These are phyloP conservation scores for Caenorhabditis zanzibari DNA, from an alignment of 2,888 invertebrate species.

Conservation along the genomic window DNA sequence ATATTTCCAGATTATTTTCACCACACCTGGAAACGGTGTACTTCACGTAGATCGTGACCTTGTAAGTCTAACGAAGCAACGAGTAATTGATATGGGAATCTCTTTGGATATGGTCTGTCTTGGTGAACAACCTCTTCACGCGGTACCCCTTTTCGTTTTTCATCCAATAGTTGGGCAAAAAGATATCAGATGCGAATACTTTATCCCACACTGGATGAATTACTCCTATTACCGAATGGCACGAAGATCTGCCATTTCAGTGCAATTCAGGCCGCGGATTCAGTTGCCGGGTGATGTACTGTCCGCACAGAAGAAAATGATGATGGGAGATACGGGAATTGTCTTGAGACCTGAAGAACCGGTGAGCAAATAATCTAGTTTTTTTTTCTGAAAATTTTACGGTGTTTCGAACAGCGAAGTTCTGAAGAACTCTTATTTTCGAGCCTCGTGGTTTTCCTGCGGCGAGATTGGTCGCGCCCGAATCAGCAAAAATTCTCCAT, in stretches of 20 bases:
- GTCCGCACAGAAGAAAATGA: constrained; percentile 63
- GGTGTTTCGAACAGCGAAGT: too few relatives aligned
- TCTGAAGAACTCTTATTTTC: too few relatives aligned
- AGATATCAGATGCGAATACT: constrained; percentile 71
- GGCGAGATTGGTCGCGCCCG: too few relatives aligned
- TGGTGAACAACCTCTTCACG: constrained; percentile 98
- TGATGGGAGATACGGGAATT: constrained; percentile 32
- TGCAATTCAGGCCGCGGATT: constrained; percentile 79
- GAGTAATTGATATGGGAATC: constrained; percentile 96
- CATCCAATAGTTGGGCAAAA: constrained; percentile 66
- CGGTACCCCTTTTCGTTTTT: constrained; percentile 92
- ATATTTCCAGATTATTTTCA: constrained; percentile 89
- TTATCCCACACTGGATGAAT: constrained; percentile 84
- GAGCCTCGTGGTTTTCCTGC: too few relatives aligned
- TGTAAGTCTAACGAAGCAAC: constrained; percentile 97
- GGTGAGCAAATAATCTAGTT: background rate
- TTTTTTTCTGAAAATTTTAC: too few relatives aligned
- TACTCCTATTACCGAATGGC: constrained; percentile 80
- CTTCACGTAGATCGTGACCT: constrained; percentile 98
- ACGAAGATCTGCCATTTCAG: constrained; percentile 69
- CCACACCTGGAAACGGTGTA: constrained; percentile 98
- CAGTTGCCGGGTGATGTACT: constrained; percentile 75
- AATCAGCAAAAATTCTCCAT: too few relatives aligned
- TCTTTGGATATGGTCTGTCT: constrained; percentile 86
- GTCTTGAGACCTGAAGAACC: background rate